These are phyloP conservation scores for Boloria euphrosyne DNA, from an alignment of 2,888 invertebrate genomes.

Conservation along the genomic window DNA sequence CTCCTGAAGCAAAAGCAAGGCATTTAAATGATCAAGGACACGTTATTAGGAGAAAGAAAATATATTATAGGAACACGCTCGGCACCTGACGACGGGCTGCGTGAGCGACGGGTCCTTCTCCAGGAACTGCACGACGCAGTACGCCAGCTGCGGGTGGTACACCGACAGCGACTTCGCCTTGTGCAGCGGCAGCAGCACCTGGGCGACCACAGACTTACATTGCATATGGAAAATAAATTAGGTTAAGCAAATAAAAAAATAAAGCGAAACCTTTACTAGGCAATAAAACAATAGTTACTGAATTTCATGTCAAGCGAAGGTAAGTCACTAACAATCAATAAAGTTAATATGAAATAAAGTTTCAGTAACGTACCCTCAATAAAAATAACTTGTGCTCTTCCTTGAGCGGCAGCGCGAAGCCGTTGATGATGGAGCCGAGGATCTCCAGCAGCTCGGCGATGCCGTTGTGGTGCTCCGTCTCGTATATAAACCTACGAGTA, in stretches of 20 bases:
- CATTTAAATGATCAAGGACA: too few relatives aligned
- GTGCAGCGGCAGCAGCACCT: constrained; percentile 96
- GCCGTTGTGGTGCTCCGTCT: constrained; percentile 99
- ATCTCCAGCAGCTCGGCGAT: constrained; percentile 98
- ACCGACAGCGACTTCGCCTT: constrained; percentile 97
- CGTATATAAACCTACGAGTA: constrained; percentile 95
- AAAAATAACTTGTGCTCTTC: constrained; percentile 99
- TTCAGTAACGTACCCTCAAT: constrained; percentile 85
- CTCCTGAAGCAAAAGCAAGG: background rate
- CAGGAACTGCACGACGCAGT: constrained; percentile 99
- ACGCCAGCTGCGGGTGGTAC: constrained; percentile 98
- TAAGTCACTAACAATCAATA: background rate
- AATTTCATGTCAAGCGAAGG: too few relatives aligned
- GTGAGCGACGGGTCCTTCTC: constrained; percentile 98
- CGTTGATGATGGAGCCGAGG: constrained; percentile 98
- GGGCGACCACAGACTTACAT: constrained; percentile 48
- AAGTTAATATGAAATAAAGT: background rate
- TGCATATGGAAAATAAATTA: too few relatives aligned
- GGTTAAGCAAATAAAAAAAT: background rate
- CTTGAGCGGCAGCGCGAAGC: constrained; percentile 98
- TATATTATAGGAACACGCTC: too few relatives aligned
- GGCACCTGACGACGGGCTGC: constrained; percentile 93
- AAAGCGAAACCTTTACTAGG: too few relatives aligned
- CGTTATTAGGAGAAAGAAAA: too few relatives aligned
- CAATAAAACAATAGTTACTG: too few relatives aligned